phyloP scores from a whole-genome alignment of 2,113 vertebrate genomes.

The Panthera leo region DNA sequence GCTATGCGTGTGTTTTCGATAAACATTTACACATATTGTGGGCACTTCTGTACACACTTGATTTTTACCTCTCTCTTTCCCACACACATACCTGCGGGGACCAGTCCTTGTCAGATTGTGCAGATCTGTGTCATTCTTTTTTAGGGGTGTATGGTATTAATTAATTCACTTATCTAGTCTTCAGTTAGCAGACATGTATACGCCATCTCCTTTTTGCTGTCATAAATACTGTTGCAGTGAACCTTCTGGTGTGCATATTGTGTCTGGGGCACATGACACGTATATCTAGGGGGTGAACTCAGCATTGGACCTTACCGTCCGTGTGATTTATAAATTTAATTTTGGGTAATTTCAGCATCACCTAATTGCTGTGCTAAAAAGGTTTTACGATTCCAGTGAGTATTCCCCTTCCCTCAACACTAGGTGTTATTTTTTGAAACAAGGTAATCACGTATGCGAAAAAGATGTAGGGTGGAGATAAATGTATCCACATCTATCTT shows the following conservation, averaged over 20 bases:
- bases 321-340: background rate
- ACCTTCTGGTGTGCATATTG: background rate
- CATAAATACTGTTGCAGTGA: background rate
- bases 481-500: background rate
- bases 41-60: background rate
- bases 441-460: background rate
- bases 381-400: background rate
- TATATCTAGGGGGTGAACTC: background rate
- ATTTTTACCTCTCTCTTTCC: background rate
- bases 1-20: accelerated
- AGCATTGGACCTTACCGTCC: background rate
- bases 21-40: background rate
- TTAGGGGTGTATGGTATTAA: background rate
- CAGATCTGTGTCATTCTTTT: background rate
- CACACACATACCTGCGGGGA: background rate
- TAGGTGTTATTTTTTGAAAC: background rate
- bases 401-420: background rate
- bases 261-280: background rate
- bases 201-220: accelerated
- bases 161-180: background rate
- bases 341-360: background rate
- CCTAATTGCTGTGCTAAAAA: background rate
- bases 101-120: background rate
- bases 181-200: background rate
- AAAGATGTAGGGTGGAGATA: background rate